Conservation (phyloP, 2,113 vertebrate genomes). For the Labeo rohita region DNA sequence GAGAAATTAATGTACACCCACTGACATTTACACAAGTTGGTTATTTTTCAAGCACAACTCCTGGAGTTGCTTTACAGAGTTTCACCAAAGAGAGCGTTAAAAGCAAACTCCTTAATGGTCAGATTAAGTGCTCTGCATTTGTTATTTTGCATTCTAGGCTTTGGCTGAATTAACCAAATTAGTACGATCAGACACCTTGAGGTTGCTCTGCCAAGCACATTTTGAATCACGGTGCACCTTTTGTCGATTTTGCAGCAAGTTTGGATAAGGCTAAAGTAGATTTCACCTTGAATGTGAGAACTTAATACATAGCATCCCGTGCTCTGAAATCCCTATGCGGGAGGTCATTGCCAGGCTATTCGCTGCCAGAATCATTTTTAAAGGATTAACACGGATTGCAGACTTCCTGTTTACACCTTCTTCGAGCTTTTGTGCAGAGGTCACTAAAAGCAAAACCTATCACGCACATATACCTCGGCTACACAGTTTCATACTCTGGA, state of each 20-base stretch:
- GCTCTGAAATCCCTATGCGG: constrained; percentile 17
- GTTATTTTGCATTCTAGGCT: neutral
- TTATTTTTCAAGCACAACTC: constrained; percentile 24
- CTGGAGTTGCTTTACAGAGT: neutral
- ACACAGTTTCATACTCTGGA: constrained; percentile 15
- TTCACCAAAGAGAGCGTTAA: neutral
- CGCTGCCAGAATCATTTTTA: neutral
- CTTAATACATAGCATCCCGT: neutral
- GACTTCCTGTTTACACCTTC: neutral
- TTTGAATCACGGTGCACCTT: neutral
- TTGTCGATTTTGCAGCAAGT: constrained; percentile 12
- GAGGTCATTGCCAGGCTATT: constrained; percentile 11
- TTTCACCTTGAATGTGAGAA: constrained; percentile 22
- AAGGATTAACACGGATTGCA: neutral
- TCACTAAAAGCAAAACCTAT: constrained; percentile 18
- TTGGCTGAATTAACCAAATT: constrained; percentile 5
- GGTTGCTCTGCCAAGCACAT: neutral
- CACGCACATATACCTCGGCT: neutral
- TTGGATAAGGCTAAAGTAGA: neutral
- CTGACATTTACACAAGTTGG: neutral
- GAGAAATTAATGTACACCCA: constrained; percentile 14
- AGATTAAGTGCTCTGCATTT: neutral
- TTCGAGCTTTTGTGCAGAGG: neutral
- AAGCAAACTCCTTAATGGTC: neutral
- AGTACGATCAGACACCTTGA: constrained; percentile 13